Conservation (phyloP, 2,797 vertebrate genomes). For the Sternarchorhynchus goeldii region DNA sequence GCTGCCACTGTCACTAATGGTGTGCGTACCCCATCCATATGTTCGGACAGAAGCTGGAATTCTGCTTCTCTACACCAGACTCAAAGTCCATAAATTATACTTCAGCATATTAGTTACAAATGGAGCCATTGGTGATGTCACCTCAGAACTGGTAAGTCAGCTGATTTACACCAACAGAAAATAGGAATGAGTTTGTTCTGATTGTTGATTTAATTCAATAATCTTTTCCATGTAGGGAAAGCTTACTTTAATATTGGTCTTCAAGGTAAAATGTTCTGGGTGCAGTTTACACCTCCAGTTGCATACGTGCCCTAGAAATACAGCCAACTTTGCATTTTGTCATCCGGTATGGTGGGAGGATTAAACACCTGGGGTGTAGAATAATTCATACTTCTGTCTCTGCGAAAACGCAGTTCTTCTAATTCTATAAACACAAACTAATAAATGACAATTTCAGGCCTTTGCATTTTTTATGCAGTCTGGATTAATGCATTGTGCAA, state of each 20-base stretch:
- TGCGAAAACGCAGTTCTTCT: too few species aligned
- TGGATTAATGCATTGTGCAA: too few species aligned
- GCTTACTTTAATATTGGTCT: slow-evolving; percentile 19
- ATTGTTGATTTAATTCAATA: too few species aligned
- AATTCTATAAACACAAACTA: too few species aligned
- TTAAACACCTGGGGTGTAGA: not conserved
- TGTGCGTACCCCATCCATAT: too few species aligned
- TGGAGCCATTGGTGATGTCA: slow-evolving; percentile 5
- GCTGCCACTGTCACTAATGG: too few species aligned
- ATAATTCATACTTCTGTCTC: not conserved
- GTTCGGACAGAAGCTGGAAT: too few species aligned
- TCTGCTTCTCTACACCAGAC: not conserved
- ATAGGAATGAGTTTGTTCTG: too few species aligned
- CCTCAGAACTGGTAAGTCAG: not conserved
- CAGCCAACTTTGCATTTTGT: not conserved
- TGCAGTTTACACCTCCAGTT: slow-evolving; percentile 22
- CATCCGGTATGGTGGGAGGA: not conserved
- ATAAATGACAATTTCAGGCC: too few species aligned
- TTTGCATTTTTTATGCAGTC: too few species aligned
- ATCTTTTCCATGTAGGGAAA: too few species aligned
- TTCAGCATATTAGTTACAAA: not conserved
- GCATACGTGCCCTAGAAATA: slow-evolving; percentile 16
- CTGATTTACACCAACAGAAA: too few species aligned
- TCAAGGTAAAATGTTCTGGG: slow-evolving; percentile 4
- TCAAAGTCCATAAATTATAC: not conserved